phyloP scores from a whole-genome alignment of 2,888 invertebrate species.

The Diarsia dahlii region DNA sequence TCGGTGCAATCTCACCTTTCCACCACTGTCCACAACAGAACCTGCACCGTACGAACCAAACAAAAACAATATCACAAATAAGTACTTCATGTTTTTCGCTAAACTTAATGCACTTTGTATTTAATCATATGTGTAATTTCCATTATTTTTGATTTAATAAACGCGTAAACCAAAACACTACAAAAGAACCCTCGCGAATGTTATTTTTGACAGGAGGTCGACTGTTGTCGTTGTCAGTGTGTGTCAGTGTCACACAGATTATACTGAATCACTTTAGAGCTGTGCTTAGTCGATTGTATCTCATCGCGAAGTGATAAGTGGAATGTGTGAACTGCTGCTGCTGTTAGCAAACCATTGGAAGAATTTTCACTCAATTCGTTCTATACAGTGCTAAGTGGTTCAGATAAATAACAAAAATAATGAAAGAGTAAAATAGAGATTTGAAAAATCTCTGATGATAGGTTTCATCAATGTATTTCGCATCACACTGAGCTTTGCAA shows the following conservation, averaged over 20 bases:
- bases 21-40: slow-evolving; percentile 79
- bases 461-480: no score
- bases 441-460: no score
- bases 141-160: slow-evolving; percentile 70
- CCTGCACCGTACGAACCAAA: slow-evolving; percentile 79
- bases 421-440: no score
- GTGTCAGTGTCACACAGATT: slow-evolving; percentile 36
- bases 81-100: slow-evolving; percentile 77
- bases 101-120: slow-evolving; percentile 57
- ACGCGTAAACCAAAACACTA: slow-evolving; percentile 66
- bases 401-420: no score
- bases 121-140: slow-evolving; percentile 61
- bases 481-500: no score
- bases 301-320: accelerated
- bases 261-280: slow-evolving; percentile 35
- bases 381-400: not conserved
- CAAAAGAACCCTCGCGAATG: slow-evolving; percentile 61
- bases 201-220: slow-evolving; percentile 53
- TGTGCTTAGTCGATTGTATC: slow-evolving; percentile 13
- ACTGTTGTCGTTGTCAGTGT: no score
- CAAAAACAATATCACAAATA: slow-evolving; percentile 78
- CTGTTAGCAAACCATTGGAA: not conserved
- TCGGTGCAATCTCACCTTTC: slow-evolving; percentile 78
- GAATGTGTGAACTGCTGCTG: no score
- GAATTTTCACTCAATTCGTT: not conserved